Conservation (phyloP, 1,140 invertebrate species). For the Palaemon carinicauda region DNA sequence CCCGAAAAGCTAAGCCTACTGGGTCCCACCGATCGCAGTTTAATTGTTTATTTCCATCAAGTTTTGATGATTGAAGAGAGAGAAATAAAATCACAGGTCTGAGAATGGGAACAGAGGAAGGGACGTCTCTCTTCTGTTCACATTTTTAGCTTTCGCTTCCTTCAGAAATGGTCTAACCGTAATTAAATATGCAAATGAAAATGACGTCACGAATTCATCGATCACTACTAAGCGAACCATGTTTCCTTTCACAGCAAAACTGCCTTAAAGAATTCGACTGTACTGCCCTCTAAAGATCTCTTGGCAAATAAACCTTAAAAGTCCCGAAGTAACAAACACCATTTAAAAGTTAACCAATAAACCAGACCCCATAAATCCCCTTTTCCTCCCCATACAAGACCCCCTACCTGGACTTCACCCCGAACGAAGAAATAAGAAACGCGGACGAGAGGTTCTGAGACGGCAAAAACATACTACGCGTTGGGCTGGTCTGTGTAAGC, state of each 20-base stretch:
- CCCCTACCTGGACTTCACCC: neutral
- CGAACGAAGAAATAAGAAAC: neutral
- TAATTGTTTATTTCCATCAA: neutral
- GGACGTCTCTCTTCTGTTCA: neutral
- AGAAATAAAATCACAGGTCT: neutral
- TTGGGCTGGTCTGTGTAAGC: neutral
- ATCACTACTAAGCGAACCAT: slow-evolving; percentile 17
- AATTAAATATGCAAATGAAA: slow-evolving; percentile 56
- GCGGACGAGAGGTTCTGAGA: neutral
- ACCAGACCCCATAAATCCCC: neutral
- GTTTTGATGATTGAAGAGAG: neutral
- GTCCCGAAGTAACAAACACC: neutral
- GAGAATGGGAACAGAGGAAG: neutral
- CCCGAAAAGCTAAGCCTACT: slow-evolving; percentile 11
- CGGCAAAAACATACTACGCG: neutral
- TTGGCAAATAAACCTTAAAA: neutral
- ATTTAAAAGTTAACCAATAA: too few species aligned
- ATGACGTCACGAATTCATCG: slow-evolving; percentile 51
- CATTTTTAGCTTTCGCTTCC: slow-evolving; percentile 5
- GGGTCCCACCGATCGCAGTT: neutral
- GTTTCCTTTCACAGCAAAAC: neutral
- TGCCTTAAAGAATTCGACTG: neutral
- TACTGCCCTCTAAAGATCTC: neutral
- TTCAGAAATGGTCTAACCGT: slow-evolving; percentile 46
- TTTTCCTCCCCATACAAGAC: neutral